Evolutionary conservation across 1,140 invertebrate genomes (phyloP), one percentile per base, ranked within the genome.

Genomic region (Hypothenemus hampei): DNA sequence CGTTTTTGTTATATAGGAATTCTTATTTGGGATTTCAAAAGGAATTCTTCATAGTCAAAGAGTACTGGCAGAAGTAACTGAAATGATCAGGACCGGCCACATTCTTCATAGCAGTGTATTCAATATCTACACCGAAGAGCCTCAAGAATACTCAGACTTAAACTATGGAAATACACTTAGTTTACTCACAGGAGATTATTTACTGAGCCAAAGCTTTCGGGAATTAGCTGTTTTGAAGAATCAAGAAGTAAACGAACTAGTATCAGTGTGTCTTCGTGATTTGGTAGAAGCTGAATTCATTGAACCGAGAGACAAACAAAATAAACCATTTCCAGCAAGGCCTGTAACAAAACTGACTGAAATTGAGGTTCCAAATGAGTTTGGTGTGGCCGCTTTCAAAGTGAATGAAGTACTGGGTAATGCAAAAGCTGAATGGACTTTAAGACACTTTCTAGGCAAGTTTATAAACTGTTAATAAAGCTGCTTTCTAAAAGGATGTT

Each of bases 41-140:
- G 66, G 66, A 39, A 67, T 71, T 53, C 49, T 89, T 33, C 84
- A 89, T 60, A 87, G 87, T 65, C 94, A 98, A 76, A 78, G 89
- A 58, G 85, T 86, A 13, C 75, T 98, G 37, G 93, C 93, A 0
- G 91, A 97, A 76, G 87, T 97, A 11, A 91, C 91, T 0, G 95
- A 98, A 78, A 98, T 98, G 93, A 96, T 98, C 56, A 84, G 95
- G 46, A 97, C 91, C 8, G 93, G 93, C 47, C 89, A 95, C 72
- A 74, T 97, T 33, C 86, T 98, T 15, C 96, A 98, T 71, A 93
- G 93, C 73, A 86, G 87, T 62, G 31, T 72, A 26, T 33, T 69
- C 33, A 70, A 67, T 48, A 55, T 69, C 19, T 33, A 64, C 11
- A 18, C 49, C 7, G 48, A 61, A 13, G 49, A 75, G 73, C 65